These are phyloP conservation scores for Aurelia aurita DNA, from an alignment of 30 jellyfish, hydroid and myxozoan genomes.

Conservation along the genomic window DNA sequence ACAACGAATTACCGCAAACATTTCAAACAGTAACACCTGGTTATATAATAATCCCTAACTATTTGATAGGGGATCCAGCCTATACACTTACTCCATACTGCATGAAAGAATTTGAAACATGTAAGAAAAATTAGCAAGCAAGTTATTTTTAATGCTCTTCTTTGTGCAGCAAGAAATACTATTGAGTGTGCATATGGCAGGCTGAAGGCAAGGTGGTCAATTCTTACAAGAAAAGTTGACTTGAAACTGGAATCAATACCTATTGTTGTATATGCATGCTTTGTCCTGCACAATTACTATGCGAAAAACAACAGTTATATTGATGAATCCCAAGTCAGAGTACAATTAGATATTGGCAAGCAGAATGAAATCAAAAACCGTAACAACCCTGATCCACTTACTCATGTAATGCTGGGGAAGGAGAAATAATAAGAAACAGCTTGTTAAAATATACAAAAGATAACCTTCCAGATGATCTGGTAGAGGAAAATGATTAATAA, in stretches of 20 bases:
- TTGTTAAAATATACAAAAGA: conserved; percentile 11
- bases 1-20: conserved; percentile 46
- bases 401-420: conserved; percentile 39
- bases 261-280: too few species aligned
- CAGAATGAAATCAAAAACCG: conserved; percentile 4
- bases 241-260: too few species aligned
- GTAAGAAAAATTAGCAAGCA: too few species aligned
- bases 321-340: conserved; percentile 39
- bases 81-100: too few species aligned
- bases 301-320: conserved; percentile 22
- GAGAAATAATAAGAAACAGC: conserved; percentile 41
- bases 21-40: conserved; percentile 23
- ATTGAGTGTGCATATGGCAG: too few species aligned
- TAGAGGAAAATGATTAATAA: conserved; percentile 5
- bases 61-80: too few species aligned
- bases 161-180: too few species aligned
- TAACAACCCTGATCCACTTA: conserved; percentile 15
- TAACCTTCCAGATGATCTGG: conserved; percentile 42
- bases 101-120: too few species aligned
- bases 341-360: conserved; percentile 36
- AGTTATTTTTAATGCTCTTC: too few species aligned
- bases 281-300: conserved; percentile 53
- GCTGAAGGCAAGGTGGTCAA: too few species aligned
- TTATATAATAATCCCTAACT: too few species aligned
- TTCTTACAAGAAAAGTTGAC: too few species aligned